Conservation (phyloP, 2,797 vertebrate species). For the Cynopterus sphinx region DNA sequence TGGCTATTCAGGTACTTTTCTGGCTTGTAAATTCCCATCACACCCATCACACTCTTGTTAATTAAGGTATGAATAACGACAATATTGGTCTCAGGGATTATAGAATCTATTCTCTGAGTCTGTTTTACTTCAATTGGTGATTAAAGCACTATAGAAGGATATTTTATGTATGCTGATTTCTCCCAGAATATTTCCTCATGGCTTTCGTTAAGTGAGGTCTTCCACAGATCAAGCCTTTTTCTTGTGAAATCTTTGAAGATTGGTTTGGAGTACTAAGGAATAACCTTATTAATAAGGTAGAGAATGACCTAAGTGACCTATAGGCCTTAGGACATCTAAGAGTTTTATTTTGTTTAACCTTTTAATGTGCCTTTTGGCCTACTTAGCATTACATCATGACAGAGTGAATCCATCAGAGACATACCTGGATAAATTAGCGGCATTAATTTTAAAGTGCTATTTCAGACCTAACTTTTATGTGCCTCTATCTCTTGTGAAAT, state of each 20-base stretch:
- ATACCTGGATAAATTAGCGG: background rate
- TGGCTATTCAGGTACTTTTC: background rate
- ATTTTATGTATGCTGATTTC: background rate
- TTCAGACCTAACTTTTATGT: constrained; percentile 39
- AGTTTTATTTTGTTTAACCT: constrained; percentile 8
- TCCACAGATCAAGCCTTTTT: background rate
- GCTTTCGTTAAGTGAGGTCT: background rate
- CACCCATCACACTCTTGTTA: background rate
- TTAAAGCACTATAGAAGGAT: background rate
- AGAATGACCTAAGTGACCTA: background rate
- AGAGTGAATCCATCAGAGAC: background rate
- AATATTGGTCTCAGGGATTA: background rate
- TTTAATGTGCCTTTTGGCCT: background rate
- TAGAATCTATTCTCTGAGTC: background rate
- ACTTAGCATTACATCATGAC: background rate
- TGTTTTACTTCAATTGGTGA: background rate
- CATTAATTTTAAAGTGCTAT: constrained; percentile 3
- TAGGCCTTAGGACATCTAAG: background rate
- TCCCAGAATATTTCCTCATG: background rate
- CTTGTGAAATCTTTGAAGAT: constrained; percentile 35
- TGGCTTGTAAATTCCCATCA: background rate
- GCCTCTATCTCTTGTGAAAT: background rate
- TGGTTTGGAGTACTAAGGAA: background rate
- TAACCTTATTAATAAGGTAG: background rate
- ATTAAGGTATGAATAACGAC: background rate